Conservation (phyloP, 2,888 invertebrate species). For the Lottia scabra region DNA sequence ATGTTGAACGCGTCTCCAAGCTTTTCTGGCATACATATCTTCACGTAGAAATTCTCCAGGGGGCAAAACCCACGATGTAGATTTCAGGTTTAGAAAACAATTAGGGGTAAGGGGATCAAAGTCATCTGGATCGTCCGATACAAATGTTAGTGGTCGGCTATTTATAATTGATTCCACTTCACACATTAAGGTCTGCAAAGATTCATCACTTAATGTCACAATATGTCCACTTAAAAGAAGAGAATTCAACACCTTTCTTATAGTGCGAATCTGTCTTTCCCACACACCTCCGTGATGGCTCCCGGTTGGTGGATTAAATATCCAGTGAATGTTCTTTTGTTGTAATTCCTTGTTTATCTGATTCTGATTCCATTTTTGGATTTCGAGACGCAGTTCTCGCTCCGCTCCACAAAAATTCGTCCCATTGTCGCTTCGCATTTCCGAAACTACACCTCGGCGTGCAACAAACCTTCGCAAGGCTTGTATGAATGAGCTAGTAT, state of each 20-base stretch:
- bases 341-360: neutral
- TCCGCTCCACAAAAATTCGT: constrained; percentile 21
- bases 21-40: too few relatives aligned
- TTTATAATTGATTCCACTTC: constrained; percentile 9
- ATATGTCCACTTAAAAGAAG: neutral
- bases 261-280: constrained; percentile 11
- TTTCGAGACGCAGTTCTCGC: constrained; percentile 16
- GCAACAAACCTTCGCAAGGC: constrained; percentile 24
- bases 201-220: neutral
- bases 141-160: neutral
- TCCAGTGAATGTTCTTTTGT: neutral
- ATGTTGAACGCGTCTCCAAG: too few relatives aligned
- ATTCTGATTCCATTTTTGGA: constrained; percentile 22
- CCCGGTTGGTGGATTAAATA: constrained; percentile 22
- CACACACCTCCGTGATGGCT: constrained; percentile 17
- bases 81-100: neutral
- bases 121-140: neutral
- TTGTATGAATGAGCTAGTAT: constrained; percentile 22
- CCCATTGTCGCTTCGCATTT: constrained; percentile 24
- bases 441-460: constrained; percentile 21
- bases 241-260: neutral
- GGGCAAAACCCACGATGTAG: too few relatives aligned
- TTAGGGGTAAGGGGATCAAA: constrained; percentile 14
- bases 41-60: too few relatives aligned
- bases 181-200: neutral